Percentiles rank a stretch among this genome's conserved stretches.
phyloP scores from a whole-genome alignment of 2,797 vertebrate genomes.

The Chrosomus eos region DNA sequence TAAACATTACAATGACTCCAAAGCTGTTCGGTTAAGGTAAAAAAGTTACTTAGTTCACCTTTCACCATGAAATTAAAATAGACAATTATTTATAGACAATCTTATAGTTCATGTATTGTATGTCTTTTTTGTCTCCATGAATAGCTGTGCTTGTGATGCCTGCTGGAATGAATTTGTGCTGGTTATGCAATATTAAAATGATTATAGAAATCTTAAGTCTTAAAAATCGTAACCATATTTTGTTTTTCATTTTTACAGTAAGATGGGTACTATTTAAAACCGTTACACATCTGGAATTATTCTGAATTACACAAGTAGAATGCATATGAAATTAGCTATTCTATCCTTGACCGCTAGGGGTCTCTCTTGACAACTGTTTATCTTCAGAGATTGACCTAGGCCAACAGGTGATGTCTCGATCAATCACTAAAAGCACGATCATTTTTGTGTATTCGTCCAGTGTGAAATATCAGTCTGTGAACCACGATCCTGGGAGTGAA shows the following conservation, averaged over 20 bases:
- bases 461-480: constrained; percentile 47
- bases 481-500: constrained; percentile 28
- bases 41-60: too few species aligned
- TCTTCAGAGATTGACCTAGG: not conserved
- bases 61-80: too few species aligned
- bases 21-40: too few species aligned
- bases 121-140: not conserved
- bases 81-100: not conserved
- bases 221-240: not conserved
- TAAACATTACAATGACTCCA: too few species aligned
- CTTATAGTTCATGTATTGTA: not conserved
- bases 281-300: not conserved
- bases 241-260: not conserved
- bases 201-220: not conserved
- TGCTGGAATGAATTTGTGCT: not conserved
- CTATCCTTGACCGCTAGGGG: constrained; percentile 9
- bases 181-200: not conserved
- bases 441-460: constrained; percentile 9
- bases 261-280: not conserved
- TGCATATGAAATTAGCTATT: not conserved
- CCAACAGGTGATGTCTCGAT: not conserved
- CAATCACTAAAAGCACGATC: not conserved
- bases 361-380: constrained; percentile 33
- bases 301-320: not conserved
- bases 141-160: not conserved